phyloP scores from a whole-genome alignment of 2,888 invertebrate species.

The Drosophila fulvimacula region DNA sequence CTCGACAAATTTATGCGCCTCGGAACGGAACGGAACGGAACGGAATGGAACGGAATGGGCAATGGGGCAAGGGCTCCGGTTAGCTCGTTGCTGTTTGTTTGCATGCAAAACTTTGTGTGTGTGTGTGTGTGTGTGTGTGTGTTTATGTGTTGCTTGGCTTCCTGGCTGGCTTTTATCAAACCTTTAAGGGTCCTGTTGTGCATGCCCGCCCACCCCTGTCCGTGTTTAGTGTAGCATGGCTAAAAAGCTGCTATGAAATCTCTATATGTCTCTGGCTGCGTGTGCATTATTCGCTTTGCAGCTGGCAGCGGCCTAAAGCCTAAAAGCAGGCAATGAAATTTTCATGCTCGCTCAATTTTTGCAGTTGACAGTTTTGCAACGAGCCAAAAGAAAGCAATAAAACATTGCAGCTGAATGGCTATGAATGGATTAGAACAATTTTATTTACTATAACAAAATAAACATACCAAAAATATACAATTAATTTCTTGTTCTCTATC shows the following conservation, averaged over 20 bases:
- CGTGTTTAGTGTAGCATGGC: constrained; percentile 27
- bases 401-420: constrained; percentile 48
- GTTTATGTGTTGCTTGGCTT: constrained; percentile 13
- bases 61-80: constrained; percentile 46
- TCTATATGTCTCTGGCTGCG: constrained; percentile 20
- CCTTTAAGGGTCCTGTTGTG: constrained; percentile 46
- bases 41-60: constrained; percentile 34
- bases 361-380: constrained; percentile 49
- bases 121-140: constrained; percentile 8
- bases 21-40: constrained; percentile 1
- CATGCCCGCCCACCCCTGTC: constrained; percentile 11
- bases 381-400: constrained; percentile 22
- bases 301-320: constrained; percentile 32
- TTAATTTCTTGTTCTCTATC: background rate
- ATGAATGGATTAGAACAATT: constrained; percentile 36
- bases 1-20: constrained; percentile 63
- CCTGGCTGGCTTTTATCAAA: constrained; percentile 51
- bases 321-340: constrained; percentile 65
- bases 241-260: constrained; percentile 50
- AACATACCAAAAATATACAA: no score
- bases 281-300: constrained; percentile 49
- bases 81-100: constrained; percentile 45
- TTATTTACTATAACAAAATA: constrained; percentile 4
- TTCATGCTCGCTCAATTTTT: constrained; percentile 60
- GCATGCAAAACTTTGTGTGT: constrained; percentile 14